Evolutionary conservation across 2,113 vertebrate species (phyloP).

Genomic region (Gymnarchus niloticus): DNA sequence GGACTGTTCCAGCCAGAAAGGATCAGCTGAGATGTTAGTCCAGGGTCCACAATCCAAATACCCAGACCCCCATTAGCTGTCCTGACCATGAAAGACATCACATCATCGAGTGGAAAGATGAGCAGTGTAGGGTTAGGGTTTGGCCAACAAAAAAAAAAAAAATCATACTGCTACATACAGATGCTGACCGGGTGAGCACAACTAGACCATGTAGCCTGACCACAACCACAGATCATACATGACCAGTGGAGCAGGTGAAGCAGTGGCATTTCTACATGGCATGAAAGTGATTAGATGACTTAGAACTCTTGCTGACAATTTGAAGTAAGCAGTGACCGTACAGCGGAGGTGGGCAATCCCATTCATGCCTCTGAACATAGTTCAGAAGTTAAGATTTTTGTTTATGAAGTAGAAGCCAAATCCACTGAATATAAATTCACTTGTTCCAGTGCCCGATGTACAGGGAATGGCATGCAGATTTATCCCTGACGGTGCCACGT

Average conservation of each 20-base stretch:
- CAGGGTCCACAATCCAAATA: not conserved
- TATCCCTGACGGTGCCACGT: not conserved
- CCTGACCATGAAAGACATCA: not conserved
- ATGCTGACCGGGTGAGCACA: not conserved
- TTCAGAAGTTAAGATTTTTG: not conserved
- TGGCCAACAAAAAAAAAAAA: too few species aligned
- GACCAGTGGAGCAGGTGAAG: not conserved
- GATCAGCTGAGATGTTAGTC: not conserved
- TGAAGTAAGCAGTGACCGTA: not conserved
- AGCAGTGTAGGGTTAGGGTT: not conserved
- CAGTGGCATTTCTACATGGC: not conserved
- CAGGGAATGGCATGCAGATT: not conserved
- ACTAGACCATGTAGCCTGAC: too few species aligned
- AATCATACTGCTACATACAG: not conserved
- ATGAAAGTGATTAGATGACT: not conserved
- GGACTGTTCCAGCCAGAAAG: not conserved
- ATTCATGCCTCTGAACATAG: not conserved
- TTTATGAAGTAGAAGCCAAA: not conserved
- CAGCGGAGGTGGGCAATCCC: not conserved
- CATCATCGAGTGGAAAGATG: not conserved
- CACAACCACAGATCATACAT: not conserved
- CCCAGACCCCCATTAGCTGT: not conserved
- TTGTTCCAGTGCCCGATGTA: conserved; percentile 5
- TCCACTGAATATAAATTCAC: not conserved
- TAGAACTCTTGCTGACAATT: not conserved